A percentile compares a stretch with the other conserved stretches of the same genome.
Conservation (phyloP, 2,113 vertebrate genomes). For the Sapajus apella region DNA sequence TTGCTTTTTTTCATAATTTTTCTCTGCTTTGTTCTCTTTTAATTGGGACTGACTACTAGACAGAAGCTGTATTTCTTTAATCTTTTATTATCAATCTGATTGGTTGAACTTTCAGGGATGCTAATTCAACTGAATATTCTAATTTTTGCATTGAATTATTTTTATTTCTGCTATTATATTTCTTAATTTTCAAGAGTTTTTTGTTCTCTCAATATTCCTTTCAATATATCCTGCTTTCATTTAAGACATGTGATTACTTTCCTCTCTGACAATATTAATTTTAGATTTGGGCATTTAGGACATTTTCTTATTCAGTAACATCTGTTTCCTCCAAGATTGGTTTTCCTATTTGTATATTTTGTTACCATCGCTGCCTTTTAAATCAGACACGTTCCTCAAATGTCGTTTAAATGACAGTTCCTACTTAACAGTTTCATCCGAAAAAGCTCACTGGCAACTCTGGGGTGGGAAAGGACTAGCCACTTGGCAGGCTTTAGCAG, state of each 20-base stretch:
- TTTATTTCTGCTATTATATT: neutral
- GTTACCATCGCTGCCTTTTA: neutral
- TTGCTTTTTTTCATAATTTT: neutral
- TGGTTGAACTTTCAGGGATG: neutral
- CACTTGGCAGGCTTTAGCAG: neutral
- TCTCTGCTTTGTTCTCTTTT: constrained; percentile 9
- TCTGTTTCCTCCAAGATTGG: neutral
- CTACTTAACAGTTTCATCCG: neutral
- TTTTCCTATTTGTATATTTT: neutral
- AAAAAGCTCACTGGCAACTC: neutral
- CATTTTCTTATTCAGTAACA: neutral
- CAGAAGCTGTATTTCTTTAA: neutral
- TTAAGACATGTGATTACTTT: neutral
- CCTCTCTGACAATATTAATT: neutral
- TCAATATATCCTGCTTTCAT: constrained; percentile 9
- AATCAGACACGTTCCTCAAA: constrained; percentile 3
- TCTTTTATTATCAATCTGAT: neutral
- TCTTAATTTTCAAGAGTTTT: constrained; percentile 21
- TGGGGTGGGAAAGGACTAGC: neutral
- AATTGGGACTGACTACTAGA: neutral
- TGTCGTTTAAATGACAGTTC: neutral
- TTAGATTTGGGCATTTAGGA: constrained; percentile 5
- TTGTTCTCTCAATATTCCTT: neutral
- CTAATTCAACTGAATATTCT: constrained; percentile 23
- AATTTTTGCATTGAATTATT: constrained; percentile 1